Evolutionary conservation across 1,140 invertebrate species (phyloP).

Genomic region (Hyles vespertilio): DNA sequence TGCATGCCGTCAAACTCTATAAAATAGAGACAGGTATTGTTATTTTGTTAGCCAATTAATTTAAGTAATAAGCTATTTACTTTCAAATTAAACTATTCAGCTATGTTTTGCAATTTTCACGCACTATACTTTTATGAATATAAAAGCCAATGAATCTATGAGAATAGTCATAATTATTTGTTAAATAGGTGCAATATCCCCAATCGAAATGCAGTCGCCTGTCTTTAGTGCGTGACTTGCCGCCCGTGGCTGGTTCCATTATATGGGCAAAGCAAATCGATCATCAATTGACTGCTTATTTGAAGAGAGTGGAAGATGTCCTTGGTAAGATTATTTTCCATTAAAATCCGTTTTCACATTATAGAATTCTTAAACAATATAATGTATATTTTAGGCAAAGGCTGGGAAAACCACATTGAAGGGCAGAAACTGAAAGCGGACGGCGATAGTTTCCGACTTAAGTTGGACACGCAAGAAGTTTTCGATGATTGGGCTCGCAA

Average conservation of each 20-base stretch:
- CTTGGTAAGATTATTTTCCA: constrained; percentile 80
- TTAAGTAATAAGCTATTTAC: too few species aligned
- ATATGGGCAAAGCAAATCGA: constrained; percentile 99
- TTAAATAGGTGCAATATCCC: constrained; percentile 88
- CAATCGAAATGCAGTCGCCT: constrained; percentile 94
- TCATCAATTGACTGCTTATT: constrained; percentile 96
- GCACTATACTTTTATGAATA: too few species aligned
- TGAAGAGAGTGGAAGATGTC: constrained; percentile 97
- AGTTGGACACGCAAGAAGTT: constrained; percentile 96
- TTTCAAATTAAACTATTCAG: too few species aligned
- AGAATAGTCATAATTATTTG: too few species aligned
- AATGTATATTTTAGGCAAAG: constrained; percentile 82
- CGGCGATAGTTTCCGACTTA: constrained; percentile 97
- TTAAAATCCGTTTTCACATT: constrained; percentile 10
- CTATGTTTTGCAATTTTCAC: too few species aligned
- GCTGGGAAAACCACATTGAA: constrained; percentile 99
- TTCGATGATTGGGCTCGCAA: constrained; percentile 98
- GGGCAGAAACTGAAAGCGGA: constrained; percentile 98
- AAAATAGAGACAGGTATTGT: too few species aligned
- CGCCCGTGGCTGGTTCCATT: constrained; percentile 97
- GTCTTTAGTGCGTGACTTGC: constrained; percentile 94
- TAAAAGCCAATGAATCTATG: too few species aligned
- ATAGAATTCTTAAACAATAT: neutral
- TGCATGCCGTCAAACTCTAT: too few species aligned
- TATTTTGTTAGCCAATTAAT: too few species aligned